phyloP scores from a whole-genome alignment of 2,888 invertebrate species.

The Hanleya hanleyi region DNA sequence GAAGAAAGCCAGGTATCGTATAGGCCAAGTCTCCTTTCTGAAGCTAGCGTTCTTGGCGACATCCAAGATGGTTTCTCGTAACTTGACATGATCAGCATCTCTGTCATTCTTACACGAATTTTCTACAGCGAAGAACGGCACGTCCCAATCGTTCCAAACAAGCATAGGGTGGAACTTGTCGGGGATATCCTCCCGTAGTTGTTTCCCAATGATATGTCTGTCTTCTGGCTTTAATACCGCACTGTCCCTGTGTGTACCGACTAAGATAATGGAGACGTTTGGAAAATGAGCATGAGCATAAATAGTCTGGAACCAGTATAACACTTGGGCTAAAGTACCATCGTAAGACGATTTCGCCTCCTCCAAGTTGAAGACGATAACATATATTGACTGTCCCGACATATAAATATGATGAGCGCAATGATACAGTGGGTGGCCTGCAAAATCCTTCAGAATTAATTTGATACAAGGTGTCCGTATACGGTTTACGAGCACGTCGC shows the following conservation, averaged over 20 bases:
- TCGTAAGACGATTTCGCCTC: conserved; percentile 40
- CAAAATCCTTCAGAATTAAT: conserved; percentile 44
- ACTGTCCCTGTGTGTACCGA: conserved; percentile 45
- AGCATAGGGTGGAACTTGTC: conserved; percentile 43
- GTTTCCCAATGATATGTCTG: conserved; percentile 20
- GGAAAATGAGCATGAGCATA: conserved; percentile 41
- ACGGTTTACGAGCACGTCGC: not conserved
- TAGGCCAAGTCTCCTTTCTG: conserved; percentile 32
- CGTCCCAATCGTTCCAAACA: conserved; percentile 43
- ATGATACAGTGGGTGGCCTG: conserved; percentile 47
- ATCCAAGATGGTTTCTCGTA: conserved; percentile 7
- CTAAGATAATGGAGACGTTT: conserved; percentile 36
- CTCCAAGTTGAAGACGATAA: conserved; percentile 43
- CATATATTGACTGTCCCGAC: conserved; percentile 44
- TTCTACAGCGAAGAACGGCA: conserved; percentile 43
- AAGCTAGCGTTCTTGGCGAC: not conserved
- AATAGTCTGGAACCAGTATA: conserved; percentile 46
- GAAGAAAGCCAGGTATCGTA: conserved; percentile 42
- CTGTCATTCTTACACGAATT: conserved; percentile 34
- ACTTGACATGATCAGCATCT: conserved; percentile 37
- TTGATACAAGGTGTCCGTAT: conserved; percentile 25
- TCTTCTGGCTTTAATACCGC: conserved; percentile 19
- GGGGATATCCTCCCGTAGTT: conserved; percentile 32
- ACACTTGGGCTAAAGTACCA: conserved; percentile 24
- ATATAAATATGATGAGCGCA: conserved; percentile 47